Evolutionary conservation across 2,113 vertebrate species (phyloP), one percentile per base, ranked within the genome.

Genomic region (Calyptommatus sinebrachiatus): DNA sequence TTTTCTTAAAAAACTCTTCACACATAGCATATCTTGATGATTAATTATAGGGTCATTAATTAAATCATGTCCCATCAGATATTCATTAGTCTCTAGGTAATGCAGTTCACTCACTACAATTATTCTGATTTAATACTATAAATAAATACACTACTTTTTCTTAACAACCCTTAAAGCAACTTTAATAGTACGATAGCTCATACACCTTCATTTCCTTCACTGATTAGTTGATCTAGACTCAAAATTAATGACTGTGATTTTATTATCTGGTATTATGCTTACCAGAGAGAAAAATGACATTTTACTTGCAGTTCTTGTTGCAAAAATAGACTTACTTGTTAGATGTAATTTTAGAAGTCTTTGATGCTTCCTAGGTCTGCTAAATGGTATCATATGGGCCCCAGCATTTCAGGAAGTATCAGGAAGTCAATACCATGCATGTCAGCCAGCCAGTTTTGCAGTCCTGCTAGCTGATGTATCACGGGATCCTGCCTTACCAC

Each of bases 31-130:
- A 81, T 5, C 22, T 21, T 77, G 46, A 7, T 80, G 31, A 68
- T 0, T 62, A 45, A 81, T 5, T 11, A 87, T 35, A 12, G 3
- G 62, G 48, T 53, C 24, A 28, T 88, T 88, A 86, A 76, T 82
- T 81, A 86, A 62, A 21, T 46, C 45, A 1, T 68, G 14, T 41
- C 6, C 69, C 35, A 28, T 71, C 67, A n/a, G 53, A 8, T 60
- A 80, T 53, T 78, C 8, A 26, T 48, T 50, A 84, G 7, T 8
- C 69, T 35, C 62, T 1, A 76, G 1, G 11, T 84, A 79, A 80
- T 0, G 0, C 0, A 48, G 62, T 46, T 82, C 61, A 82, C n/a
- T 70, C 53, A 76, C 35, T 10, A 7, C 28, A 53, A 1, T 78
- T 1, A 3, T 45, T 60, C 45, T 61, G 62, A 71, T 72, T 79